phyloP scores from a whole-genome alignment of 2,888 invertebrate species.

The Agriotes lineatus region DNA sequence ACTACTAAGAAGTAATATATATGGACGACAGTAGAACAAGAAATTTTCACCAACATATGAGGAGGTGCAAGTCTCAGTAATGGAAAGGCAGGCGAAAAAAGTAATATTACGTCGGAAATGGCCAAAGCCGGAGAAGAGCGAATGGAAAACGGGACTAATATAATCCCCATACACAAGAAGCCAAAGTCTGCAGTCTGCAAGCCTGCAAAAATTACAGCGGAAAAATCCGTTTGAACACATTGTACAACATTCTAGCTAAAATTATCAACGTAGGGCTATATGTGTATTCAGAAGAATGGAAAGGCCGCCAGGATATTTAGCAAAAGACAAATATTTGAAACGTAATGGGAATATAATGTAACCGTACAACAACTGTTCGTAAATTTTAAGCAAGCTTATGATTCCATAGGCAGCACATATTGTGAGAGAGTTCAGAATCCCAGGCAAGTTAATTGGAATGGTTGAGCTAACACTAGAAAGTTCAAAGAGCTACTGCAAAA shows the following conservation, averaged over 20 bases:
- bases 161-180: conserved; percentile 7
- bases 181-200: not conserved
- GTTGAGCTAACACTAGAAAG: not conserved
- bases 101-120: not conserved
- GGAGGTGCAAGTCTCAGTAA: not conserved
- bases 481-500: not conserved
- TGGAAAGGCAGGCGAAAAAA: not conserved
- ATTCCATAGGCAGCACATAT: not conserved
- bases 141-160: not conserved
- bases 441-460: not conserved
- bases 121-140: not conserved
- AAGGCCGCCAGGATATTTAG: not conserved
- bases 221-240: not conserved
- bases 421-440: too few species aligned
- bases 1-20: not conserved
- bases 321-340: not conserved
- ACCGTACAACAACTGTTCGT: too few species aligned
- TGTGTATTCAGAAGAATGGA: not conserved
- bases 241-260: not conserved
- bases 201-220: not conserved
- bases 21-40: not conserved
- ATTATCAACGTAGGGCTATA: not conserved
- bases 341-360: too few species aligned
- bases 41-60: not conserved
- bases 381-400: not conserved